Percentiles rank a stretch among this genome's conserved stretches.
phyloP scores from a whole-genome alignment of 2,797 vertebrate genomes.

The Cottoperca gobio region DNA sequence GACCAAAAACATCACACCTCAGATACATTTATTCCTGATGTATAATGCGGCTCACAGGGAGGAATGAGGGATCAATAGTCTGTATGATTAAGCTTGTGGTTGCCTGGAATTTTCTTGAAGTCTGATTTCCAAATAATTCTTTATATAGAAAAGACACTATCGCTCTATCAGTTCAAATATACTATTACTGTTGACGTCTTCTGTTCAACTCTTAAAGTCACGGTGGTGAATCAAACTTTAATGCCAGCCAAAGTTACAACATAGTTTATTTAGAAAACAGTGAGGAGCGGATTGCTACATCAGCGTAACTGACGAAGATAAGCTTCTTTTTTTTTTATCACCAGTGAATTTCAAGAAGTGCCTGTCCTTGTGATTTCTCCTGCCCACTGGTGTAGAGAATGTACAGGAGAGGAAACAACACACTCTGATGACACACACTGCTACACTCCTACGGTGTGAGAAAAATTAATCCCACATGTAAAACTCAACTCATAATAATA shows the following conservation, averaged over 20 bases:
- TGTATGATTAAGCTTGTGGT: background rate
- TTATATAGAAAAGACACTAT: background rate
- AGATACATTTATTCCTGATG: background rate
- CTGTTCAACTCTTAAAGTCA: background rate
- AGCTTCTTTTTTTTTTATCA: slow-evolving; percentile 34
- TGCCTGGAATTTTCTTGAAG: background rate
- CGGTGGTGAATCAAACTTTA: background rate
- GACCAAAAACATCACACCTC: background rate
- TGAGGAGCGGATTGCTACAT: background rate
- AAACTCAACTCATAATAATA: background rate
- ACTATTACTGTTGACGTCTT: background rate
- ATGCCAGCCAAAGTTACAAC: background rate
- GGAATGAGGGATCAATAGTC: background rate
- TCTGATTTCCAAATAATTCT: background rate
- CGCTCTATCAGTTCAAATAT: background rate
- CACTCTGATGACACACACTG: slow-evolving; percentile 17
- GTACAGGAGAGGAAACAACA: slow-evolving; percentile 31
- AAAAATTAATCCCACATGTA: background rate
- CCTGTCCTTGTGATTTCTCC: slow-evolving; percentile 45
- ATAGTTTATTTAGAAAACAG: background rate
- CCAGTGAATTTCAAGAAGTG: slow-evolving; percentile 43
- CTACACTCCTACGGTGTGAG: background rate
- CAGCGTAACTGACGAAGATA: background rate
- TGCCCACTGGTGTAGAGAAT: slow-evolving; percentile 24
- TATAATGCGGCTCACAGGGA: background rate